Evolutionary conservation across 1,140 invertebrate species (phyloP).

Genomic region (Ceratina japonica): DNA sequence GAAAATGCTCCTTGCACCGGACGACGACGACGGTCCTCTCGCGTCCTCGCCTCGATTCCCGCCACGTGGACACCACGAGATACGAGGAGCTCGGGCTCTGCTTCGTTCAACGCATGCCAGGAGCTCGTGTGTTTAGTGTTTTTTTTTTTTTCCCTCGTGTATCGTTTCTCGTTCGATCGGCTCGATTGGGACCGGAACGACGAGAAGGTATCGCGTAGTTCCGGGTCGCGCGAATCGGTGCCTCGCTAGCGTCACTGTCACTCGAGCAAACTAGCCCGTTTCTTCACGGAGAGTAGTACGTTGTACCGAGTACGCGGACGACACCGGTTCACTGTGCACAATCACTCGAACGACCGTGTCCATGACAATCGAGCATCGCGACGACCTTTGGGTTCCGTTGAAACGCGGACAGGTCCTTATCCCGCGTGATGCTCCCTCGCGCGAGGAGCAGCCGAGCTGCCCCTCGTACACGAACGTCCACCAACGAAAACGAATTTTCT

Average conservation of each 20-base stretch:
- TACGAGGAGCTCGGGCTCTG: slow-evolving; percentile 12
- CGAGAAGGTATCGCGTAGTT: slow-evolving; percentile 32
- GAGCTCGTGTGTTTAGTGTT: background rate
- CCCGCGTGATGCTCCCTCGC: slow-evolving; percentile 15
- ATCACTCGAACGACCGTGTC: slow-evolving; percentile 54
- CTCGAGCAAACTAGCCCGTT: slow-evolving; percentile 30
- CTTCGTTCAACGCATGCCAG: slow-evolving; percentile 36
- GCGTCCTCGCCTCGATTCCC: background rate
- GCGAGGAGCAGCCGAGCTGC: slow-evolving; percentile 37
- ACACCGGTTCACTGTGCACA: slow-evolving; percentile 62
- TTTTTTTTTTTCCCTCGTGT: background rate
- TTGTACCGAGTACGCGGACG: slow-evolving; percentile 34
- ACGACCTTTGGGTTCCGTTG: slow-evolving; percentile 11
- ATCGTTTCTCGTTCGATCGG: slow-evolving; percentile 1
- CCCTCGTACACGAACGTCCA: slow-evolving; percentile 10
- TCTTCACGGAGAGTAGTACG: slow-evolving; percentile 25
- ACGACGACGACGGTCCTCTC: background rate
- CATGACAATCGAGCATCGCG: slow-evolving; percentile 52
- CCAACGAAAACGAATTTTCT: background rate
- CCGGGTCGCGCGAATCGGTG: background rate
- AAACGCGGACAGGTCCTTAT: slow-evolving; percentile 15
- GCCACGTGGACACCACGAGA: slow-evolving; percentile 47
- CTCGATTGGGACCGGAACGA: slow-evolving; percentile 31
- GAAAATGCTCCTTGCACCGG: background rate
- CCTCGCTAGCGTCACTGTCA: slow-evolving; percentile 59